Base-by-base conservation (phyloP, 1,140 invertebrate genomes). In the Arctopsyche grandis region DNA sequence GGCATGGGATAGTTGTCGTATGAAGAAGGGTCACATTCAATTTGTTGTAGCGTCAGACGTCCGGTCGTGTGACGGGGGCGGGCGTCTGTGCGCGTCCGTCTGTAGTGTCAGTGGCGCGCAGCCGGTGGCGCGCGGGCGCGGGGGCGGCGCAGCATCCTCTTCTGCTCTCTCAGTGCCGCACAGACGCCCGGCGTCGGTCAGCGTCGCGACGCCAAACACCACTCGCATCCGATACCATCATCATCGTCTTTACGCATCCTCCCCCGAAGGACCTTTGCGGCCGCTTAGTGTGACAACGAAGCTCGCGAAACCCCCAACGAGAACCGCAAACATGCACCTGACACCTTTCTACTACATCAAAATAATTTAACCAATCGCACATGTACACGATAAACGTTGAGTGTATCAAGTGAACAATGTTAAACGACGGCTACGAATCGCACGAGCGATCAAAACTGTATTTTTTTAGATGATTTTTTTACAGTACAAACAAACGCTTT, bases 111-210 rank as follows among this genome's bases (percentile, higher is more conserved):
- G 56, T 19, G 75, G 44, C 26, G 10, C 56, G 22, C 58, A 52
- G 44, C 5, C n/a, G 22, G 56, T 26, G 38, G 46, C 16, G 38
- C 69, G 84, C 79, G 84, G 80, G 83, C 77, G 83, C 80, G 80
- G 81, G 79, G 84, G 84, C 83, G 3, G 22, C 56, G 12, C 29
- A 76, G 21, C 52, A 52, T 76, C 74, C 74, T 7, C 9, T 29
- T 29, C 5, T 16, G 74, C 81, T 81, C 78, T 83, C 85, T 85
- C 84, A 88, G 82, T 87, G 86, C 84, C 86, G 84, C 85, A 83
- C 83, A 70, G 82, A 56, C 78, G 77, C 24, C 69, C 70, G 71
- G 75, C 80, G 77, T 73, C 79, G 69, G 66, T 77, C 80, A 56
- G 82, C 81, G 83, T 80, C 78, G 69, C 81, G 71, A 80, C 78